phyloP scores from a whole-genome alignment of 2,888 invertebrate genomes.

The Caenorhabditis plicata region DNA sequence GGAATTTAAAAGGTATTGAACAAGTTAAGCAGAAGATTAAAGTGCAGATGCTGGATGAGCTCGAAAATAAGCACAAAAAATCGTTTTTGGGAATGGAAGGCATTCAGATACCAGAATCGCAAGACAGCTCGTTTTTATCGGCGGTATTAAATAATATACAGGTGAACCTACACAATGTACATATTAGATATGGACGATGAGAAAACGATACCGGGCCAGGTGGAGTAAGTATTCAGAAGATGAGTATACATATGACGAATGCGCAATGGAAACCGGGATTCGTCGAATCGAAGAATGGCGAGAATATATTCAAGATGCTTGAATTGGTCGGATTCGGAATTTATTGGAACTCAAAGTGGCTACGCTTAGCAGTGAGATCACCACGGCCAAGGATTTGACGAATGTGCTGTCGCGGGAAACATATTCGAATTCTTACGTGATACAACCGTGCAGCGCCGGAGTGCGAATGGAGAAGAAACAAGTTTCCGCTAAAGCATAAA shows the following conservation, averaged over 20 bases:
- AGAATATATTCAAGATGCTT: slow-evolving; percentile 78
- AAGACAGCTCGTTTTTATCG: slow-evolving; percentile 77
- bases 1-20: slow-evolving; percentile 82
- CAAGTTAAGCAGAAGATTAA: slow-evolving; percentile 81
- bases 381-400: slow-evolving; percentile 23
- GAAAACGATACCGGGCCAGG: slow-evolving; percentile 73
- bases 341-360: slow-evolving; percentile 80
- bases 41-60: slow-evolving; percentile 79
- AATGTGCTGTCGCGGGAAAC: slow-evolving; percentile 49
- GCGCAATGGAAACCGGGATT: slow-evolving; percentile 75
- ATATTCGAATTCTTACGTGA: slow-evolving; percentile 71
- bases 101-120: slow-evolving; percentile 29
- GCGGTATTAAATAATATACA: slow-evolving; percentile 95
- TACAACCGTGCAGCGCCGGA: slow-evolving; percentile 82
- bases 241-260: slow-evolving; percentile 91
- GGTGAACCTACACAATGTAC: slow-evolving; percentile 84
- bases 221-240: slow-evolving; percentile 82
- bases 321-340: slow-evolving; percentile 84
- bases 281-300: slow-evolving; percentile 65
- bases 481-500: slow-evolving; percentile 82
- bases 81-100: slow-evolving; percentile 39
- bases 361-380: slow-evolving; percentile 16
- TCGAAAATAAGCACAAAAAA: slow-evolving; percentile 76
- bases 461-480: slow-evolving; percentile 86
- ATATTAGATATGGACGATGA: slow-evolving; percentile 92